Conservation (phyloP, 2,888 invertebrate species). For the Caenorhabditis auriculariae region DNA sequence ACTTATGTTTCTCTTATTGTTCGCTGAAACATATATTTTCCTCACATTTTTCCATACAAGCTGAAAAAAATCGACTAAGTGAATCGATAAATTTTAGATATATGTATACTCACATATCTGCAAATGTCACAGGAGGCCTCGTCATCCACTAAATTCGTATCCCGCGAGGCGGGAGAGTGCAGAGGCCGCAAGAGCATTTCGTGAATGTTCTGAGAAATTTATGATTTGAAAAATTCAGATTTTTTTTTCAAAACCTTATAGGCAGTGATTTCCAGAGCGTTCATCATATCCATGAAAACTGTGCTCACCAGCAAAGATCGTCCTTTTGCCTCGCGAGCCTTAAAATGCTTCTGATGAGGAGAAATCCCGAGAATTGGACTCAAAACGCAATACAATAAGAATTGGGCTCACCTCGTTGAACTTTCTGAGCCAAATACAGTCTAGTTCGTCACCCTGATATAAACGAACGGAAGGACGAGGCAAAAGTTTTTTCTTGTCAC, state of each 20-base stretch:
- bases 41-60: too few species aligned
- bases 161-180: constrained; percentile 13
- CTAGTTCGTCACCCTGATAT: constrained; percentile 30
- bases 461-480: too few species aligned
- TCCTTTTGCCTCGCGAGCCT: constrained; percentile 1
- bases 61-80: too few species aligned
- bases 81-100: not conserved
- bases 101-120: constrained; percentile 75
- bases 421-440: constrained; percentile 23
- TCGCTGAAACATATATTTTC: too few species aligned
- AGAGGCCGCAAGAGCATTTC: constrained; percentile 27
- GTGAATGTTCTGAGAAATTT: constrained; percentile 37
- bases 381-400: too few species aligned
- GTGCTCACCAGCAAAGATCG: constrained; percentile 5
- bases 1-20: too few species aligned
- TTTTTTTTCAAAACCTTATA: constrained; percentile 24
- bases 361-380: too few species aligned
- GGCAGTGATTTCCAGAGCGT: constrained; percentile 34
- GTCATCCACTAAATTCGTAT: constrained; percentile 73
- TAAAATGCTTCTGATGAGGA: not conserved
- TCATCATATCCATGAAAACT: constrained; percentile 33
- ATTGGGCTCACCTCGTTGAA: constrained; percentile 12
- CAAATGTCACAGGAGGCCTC: constrained; percentile 99
- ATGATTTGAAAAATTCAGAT: not conserved
- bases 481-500: too few species aligned